A percentile compares a stretch with the other conserved stretches of the same genome.
These are phyloP conservation scores for Parotia lawesii DNA, from an alignment of 2,113 vertebrate species.

Conservation along the genomic window DNA sequence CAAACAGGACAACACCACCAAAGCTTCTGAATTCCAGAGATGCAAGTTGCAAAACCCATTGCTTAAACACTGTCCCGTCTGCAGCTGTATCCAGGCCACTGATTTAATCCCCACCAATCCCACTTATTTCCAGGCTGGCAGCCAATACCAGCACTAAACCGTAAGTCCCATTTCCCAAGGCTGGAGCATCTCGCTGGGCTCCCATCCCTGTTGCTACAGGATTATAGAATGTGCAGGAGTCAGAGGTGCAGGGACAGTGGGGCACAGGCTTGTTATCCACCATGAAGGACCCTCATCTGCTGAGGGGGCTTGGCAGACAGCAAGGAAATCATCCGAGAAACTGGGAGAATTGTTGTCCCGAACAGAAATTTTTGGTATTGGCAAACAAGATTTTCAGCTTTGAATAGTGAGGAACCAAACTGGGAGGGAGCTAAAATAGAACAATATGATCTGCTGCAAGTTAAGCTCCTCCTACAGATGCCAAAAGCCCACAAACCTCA, in stretches of 20 bases:
- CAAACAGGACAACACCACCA: background rate
- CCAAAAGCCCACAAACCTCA: background rate
- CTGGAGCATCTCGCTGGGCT: rapidly evolving
- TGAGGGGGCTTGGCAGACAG: background rate
- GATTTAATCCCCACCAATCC: background rate
- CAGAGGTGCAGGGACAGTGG: background rate
- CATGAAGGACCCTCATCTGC: background rate
- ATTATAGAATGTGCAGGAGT: background rate
- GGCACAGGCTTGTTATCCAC: background rate
- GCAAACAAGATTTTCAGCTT: background rate
- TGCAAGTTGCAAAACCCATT: background rate
- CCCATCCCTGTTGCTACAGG: background rate
- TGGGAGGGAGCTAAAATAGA: background rate
- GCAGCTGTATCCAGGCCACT: background rate
- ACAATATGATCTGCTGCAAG: background rate
- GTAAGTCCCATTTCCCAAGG: background rate
- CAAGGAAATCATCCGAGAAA: background rate
- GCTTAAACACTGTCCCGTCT: background rate
- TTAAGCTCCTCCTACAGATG: background rate
- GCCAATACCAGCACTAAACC: background rate
- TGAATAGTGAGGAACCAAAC: background rate
- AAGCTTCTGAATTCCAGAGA: background rate
- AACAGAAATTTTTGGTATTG: background rate
- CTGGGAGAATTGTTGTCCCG: background rate
- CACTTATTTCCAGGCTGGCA: background rate